These are phyloP conservation scores for Dipodomys ordii DNA, from an alignment of 2,113 vertebrate genomes.

Conservation along the genomic window DNA sequence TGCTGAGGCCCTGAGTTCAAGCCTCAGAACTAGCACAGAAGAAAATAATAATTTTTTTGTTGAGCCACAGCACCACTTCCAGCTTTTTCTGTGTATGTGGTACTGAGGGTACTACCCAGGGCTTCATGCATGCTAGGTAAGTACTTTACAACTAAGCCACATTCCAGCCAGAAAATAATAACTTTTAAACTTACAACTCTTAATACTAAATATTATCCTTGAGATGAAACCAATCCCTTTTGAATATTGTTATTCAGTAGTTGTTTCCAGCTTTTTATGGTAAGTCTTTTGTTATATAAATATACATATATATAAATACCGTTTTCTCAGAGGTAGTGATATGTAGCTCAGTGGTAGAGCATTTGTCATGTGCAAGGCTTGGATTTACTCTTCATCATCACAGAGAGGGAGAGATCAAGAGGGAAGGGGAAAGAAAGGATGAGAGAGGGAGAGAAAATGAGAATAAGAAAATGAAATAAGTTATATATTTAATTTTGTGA, in stretches of 20 bases:
- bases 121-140: too few species aligned
- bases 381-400: too few species aligned
- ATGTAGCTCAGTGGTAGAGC: background rate
- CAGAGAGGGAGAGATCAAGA: background rate
- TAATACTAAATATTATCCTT: conserved; percentile 17
- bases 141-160: too few species aligned
- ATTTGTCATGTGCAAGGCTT: too few species aligned
- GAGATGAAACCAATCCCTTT: background rate
- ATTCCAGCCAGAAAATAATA: background rate
- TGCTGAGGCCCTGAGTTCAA: too few species aligned
- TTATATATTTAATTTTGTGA: conserved; percentile 19
- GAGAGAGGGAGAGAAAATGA: background rate
- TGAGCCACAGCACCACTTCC: too few species aligned
- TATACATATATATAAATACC: background rate
- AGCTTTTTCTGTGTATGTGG: too few species aligned
- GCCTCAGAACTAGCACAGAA: background rate
- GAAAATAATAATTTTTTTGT: background rate
- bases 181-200: background rate
- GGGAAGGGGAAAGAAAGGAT: background rate
- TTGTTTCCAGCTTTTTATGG: conserved; percentile 26
- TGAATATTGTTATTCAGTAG: background rate
- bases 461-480: background rate
- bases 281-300: background rate
- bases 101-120: too few species aligned
- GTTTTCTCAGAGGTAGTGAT: background rate